Evolutionary conservation across 2,113 vertebrate species (phyloP), one percentile per base, ranked within the genome.

Genomic region (Hiodon tergisus): DNA sequence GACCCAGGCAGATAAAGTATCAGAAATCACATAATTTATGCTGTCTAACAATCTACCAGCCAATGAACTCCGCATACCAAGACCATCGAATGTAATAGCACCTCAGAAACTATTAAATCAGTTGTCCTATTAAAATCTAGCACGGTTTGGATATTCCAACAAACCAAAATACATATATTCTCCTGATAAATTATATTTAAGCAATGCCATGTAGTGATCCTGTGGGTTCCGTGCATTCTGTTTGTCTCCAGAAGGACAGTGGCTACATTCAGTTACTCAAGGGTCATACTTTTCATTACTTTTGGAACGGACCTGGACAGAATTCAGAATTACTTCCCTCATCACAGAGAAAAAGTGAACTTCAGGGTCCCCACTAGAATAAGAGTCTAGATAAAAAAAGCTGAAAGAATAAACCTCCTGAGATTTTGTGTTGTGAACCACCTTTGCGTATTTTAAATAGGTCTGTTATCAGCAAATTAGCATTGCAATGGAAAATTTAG

Each of bases 21-120:
- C 58, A 51, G 10, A 68, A 51, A 69, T 76, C 67, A 9, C 58
- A 51, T 50, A 31, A 69, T 73, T 74, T 63, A 47, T n/a, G 53
- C 3, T 14, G 50, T 73, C 68, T 55, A 55, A 55, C 51, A 10
- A 48, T 51, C 52, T 59, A 13, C 58, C 16, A 54, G 54, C 68
- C 13, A 54, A 8, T 62, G 17, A 61, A 47, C 58, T 48, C 52
- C 13, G 5, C 57, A 48, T 31, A 60, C 65, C 31, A 52, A 71
- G 69, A 70, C 67, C 69, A 67, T 47, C 46, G 52, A n/a, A 8
- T 6, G 50, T 58, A 60, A 54, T 17, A 57, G 46, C 10, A 67
- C 13, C 53, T 57, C 62, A 31, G 55, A 9, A 62, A 17, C 17
- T 9, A 52, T 53, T 14, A 71, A 66, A 72, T 77, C 60, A 76